Conservation (phyloP, 2,888 invertebrate species). For the Cistogaster globosa region DNA sequence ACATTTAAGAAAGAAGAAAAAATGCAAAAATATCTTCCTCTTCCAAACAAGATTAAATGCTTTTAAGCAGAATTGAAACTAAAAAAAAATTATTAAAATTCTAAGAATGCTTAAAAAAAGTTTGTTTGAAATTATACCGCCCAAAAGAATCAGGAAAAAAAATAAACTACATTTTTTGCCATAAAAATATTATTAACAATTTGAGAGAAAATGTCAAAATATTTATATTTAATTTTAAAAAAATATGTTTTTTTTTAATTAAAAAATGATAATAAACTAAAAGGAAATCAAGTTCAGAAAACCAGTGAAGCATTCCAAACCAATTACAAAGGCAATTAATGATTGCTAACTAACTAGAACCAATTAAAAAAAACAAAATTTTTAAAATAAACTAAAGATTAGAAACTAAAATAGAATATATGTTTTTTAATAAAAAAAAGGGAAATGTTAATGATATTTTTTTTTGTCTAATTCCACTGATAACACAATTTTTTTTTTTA, state of each 20-base stretch:
- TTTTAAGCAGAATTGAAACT: conserved; percentile 44
- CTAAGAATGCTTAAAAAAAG: conserved; percentile 52
- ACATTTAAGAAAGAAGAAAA: conserved; percentile 16
- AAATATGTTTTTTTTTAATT: conserved; percentile 8
- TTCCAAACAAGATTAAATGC: conserved; percentile 26
- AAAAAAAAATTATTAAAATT: conserved; percentile 54
- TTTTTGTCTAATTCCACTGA: conserved; percentile 53
- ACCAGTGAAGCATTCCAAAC: conserved; percentile 78
- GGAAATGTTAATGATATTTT: too few relatives aligned
- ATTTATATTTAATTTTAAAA: not conserved
- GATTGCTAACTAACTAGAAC: conserved; percentile 80
- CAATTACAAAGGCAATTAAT: conserved; percentile 81
- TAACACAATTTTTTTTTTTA: conserved; percentile 36
- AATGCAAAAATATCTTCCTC: conserved; percentile 14
- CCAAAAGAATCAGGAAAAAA: conserved; percentile 1
- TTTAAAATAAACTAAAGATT: conserved; percentile 42
- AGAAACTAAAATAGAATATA: conserved; percentile 39
- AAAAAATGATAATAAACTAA: conserved; percentile 23
- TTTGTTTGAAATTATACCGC: conserved; percentile 56
- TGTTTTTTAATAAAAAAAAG: not conserved
- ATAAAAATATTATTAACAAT: too few relatives aligned
- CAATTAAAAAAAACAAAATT: conserved; percentile 75
- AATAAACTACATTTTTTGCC: conserved; percentile 6
- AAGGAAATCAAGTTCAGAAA: conserved; percentile 65
- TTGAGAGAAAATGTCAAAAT: too few relatives aligned